Conservation (phyloP, 2,888 invertebrate genomes). For the Agrochola circellaris region DNA sequence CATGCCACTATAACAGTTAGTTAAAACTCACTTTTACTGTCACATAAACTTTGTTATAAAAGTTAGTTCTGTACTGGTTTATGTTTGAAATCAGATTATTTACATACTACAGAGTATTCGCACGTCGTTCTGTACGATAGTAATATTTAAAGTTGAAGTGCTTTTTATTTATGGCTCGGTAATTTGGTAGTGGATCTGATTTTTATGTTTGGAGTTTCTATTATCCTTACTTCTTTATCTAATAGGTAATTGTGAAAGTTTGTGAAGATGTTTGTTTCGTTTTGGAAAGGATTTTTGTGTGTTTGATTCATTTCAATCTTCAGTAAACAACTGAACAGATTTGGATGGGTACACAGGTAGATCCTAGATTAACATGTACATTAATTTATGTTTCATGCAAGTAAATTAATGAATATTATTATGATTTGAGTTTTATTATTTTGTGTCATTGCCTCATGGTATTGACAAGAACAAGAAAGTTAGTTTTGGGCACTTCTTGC, state of each 20-base stretch:
- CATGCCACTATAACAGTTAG: background rate
- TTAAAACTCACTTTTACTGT: constrained; percentile 33
- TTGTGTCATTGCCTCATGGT: background rate
- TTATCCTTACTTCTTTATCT: background rate
- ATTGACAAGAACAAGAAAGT: background rate
- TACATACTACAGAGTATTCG: constrained; percentile 36
- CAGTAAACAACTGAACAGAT: background rate
- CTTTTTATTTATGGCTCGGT: constrained; percentile 11
- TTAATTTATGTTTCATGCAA: background rate
- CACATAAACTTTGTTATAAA: constrained; percentile 42
- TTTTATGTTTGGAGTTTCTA: background rate
- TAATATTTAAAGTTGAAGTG: constrained; percentile 22
- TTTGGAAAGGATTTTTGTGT: background rate
- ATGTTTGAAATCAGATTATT: constrained; percentile 33
- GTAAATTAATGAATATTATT: background rate
- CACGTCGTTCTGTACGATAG: background rate
- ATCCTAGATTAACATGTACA: too few species aligned
- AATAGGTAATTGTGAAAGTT: background rate
- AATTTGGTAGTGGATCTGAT: background rate
- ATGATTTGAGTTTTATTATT: background rate
- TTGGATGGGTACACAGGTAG: too few species aligned
- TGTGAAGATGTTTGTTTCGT: background rate
- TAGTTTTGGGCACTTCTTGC: background rate
- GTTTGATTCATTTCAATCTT: background rate
- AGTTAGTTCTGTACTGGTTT: constrained; percentile 18